Base-by-base conservation (phyloP, 37 sponge, comb jelly and placozoan species). In the Dysidea cf. avara region DNA sequence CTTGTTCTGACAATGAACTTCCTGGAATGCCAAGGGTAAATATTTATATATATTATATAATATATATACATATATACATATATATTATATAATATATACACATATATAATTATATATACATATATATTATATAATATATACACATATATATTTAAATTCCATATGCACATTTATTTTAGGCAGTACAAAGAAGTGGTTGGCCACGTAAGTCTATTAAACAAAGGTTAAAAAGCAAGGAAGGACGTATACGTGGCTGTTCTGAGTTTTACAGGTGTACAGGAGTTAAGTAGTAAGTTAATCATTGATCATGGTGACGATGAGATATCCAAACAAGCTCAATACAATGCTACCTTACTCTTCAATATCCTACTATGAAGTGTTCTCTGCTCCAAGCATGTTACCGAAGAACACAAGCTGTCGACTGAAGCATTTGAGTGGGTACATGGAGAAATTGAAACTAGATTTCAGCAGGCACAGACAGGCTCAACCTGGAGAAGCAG, bases 341-440 rank as follows among this genome's bases (percentile, higher is more conserved):
- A 87, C 35, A 99, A 99, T 71, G 90, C 99, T 32, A 96, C 93
- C 2, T 81, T 99, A 18, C 89, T 99, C 56, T 95, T 99, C 76
- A 86, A 83, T 49, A 70, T 84, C 28, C 77, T 95, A 34, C 86
- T 99, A 13, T 71, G 96, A n/a, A 90, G 94, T 51, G 82, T 78
- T 0, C 89, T 99, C 39, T 87, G 91, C 69, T 59, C 91, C 0
- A 72, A 75, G 51, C 74, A 82, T 34, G 84, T 99, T 31, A 78
- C 91, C 0, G 90, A 94, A 60, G 96, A 92, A 32, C 92, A 96
- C 87, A 87, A 77, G 48, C 86, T 99, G 47, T 61, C 91, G 2
- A 48, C 66, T 2, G 91, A 96, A 68, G 96, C 99, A 16, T 99
- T 99, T 75, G 99, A 99, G 74, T 99, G 99, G 99, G 62, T 99